phyloP scores from a whole-genome alignment of 2,888 invertebrate genomes.

The Lomographa bimaculata region DNA sequence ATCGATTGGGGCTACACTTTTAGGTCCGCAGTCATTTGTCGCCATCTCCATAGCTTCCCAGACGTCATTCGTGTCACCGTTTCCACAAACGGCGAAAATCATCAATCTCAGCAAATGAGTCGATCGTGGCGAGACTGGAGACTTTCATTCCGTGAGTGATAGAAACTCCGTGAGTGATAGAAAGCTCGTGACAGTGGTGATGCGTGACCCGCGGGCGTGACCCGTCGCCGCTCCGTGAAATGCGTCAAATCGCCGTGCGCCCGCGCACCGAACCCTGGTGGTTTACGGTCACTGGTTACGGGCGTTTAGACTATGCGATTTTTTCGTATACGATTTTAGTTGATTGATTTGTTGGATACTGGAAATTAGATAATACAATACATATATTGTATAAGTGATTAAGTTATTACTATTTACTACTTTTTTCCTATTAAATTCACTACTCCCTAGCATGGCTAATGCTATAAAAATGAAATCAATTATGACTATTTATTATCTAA shows the following conservation, averaged over 20 bases:
- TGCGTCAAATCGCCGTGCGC: conserved; percentile 82
- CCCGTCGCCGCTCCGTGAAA: conserved; percentile 71
- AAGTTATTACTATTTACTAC: no score
- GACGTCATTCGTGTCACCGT: conserved; percentile 18
- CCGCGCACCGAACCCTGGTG: conserved; percentile 51
- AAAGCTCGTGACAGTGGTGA: conserved; percentile 73
- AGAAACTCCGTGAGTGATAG: conserved; percentile 37
- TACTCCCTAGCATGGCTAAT: no score
- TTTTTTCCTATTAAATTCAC: no score
- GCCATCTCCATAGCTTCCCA: conserved; percentile 4
- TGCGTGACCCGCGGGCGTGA: conserved; percentile 74
- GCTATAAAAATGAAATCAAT: no score
- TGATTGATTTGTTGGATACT: no score
- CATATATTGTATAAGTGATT: no score
- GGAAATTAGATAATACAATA: no score
- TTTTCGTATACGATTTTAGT: conserved; percentile 1
- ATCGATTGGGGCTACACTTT: conserved; percentile 14
- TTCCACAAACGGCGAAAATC: conserved; percentile 23
- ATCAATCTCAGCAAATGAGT: conserved; percentile 32
- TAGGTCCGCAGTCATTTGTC: conserved; percentile 12
- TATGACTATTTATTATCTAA: no score
- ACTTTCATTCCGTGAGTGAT: conserved; percentile 68
- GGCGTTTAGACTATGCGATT: conserved; percentile 39
- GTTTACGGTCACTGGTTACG: conserved; percentile 45
- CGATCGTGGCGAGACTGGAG: conserved; percentile 44